A percentile compares a stretch with the other conserved stretches of the same genome.
Evolutionary conservation across 2,113 vertebrate genomes (phyloP).

Genomic region (Abramis brama): DNA sequence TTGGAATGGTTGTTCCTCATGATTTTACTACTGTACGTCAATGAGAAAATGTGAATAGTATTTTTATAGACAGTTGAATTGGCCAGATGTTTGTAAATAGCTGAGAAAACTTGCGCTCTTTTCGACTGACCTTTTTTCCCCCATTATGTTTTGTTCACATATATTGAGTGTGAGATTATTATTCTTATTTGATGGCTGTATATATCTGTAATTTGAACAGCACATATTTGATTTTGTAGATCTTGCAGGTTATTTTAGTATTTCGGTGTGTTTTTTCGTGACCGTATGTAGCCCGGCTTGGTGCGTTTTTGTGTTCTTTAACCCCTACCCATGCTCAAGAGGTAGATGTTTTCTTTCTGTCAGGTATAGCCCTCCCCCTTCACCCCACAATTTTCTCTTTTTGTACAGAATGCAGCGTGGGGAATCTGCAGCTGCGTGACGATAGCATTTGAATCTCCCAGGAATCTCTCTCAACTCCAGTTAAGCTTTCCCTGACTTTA

Average conservation of each 20-base stretch:
- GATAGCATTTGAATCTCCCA: slow-evolving; percentile 29
- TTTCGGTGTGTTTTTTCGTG: slow-evolving; percentile 73
- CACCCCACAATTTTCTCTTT: slow-evolving; percentile 47
- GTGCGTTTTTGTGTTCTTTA: slow-evolving; percentile 73
- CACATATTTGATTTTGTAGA: slow-evolving; percentile 78
- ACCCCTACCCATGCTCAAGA: slow-evolving; percentile 84
- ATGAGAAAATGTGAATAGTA: slow-evolving; percentile 92
- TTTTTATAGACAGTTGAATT: slow-evolving; percentile 95
- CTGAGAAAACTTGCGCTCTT: slow-evolving; percentile 69
- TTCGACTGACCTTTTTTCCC: slow-evolving; percentile 54
- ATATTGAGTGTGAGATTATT: slow-evolving; percentile 63
- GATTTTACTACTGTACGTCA: slow-evolving; percentile 86
- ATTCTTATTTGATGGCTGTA: slow-evolving; percentile 66
- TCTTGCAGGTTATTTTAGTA: slow-evolving; percentile 72
- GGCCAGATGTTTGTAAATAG: slow-evolving; percentile 96
- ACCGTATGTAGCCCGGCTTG: slow-evolving; percentile 75
- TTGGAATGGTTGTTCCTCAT: slow-evolving; percentile 59
- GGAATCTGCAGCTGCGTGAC: slow-evolving; percentile 36
- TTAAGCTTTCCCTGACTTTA: slow-evolving; percentile 18
- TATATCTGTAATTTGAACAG: slow-evolving; percentile 90
- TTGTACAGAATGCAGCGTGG: slow-evolving; percentile 52
- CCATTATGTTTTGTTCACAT: slow-evolving; percentile 56
- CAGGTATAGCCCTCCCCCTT: slow-evolving; percentile 49
- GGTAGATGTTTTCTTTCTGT: slow-evolving; percentile 75
- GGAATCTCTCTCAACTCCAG: background rate